Evolutionary conservation across 2,113 vertebrate genomes (phyloP).

Genomic region (Drymodes brunneopygia): DNA sequence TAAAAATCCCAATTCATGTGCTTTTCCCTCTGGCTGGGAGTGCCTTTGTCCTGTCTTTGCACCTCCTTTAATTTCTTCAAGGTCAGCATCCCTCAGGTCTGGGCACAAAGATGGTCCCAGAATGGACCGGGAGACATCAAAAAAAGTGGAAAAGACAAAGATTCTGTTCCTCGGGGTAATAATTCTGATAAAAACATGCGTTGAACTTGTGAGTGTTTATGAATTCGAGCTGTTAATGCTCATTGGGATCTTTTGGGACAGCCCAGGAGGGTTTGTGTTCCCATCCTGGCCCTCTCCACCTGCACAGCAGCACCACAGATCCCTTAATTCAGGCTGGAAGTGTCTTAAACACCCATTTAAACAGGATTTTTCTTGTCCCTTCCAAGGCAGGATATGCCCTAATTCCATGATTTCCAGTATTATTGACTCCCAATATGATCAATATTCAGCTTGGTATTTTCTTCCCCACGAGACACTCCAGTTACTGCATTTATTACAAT

Average conservation of each 20-base stretch:
- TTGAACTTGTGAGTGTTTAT: not conserved
- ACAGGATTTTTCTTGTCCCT: too few relatives aligned
- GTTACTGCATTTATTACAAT: not conserved
- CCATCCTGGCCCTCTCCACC: not conserved
- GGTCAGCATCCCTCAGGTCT: not conserved
- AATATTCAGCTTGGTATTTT: rapidly evolving
- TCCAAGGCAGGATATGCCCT: too few relatives aligned
- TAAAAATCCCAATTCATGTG: rapidly evolving
- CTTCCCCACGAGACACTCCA: not conserved
- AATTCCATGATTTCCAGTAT: not conserved
- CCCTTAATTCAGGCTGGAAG: not conserved
- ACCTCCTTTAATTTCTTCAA: rapidly evolving
- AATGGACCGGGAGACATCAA: not conserved
- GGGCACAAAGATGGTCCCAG: not conserved
- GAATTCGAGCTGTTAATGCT: not conserved
- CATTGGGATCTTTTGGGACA: not conserved
- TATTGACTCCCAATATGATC: not conserved
- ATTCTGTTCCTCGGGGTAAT: not conserved
- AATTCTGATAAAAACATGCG: not conserved
- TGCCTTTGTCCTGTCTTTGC: rapidly evolving
- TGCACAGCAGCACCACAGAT: not conserved
- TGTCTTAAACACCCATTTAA: not conserved
- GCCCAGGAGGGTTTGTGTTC: not conserved
- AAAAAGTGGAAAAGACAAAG: not conserved
- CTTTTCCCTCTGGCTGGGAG: not conserved